Evolutionary conservation across 2,888 invertebrate genomes (phyloP), one percentile per base, ranked within the genome.

Genomic region (Cosmopolites sordidus): DNA sequence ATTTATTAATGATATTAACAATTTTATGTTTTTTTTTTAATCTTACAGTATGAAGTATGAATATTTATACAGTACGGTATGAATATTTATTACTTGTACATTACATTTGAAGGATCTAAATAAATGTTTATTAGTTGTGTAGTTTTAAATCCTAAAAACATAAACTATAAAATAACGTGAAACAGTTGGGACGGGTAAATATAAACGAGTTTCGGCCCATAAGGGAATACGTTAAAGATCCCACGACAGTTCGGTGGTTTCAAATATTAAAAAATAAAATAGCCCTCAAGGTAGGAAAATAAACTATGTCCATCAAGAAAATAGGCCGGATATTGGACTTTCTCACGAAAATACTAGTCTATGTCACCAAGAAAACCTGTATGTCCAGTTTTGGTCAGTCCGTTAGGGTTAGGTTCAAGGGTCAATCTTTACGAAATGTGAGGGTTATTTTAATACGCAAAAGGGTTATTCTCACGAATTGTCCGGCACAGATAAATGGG

Each of bases 301-400:
- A 53, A 40, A 50, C 40, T 56, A 56, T 48, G 56, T 46, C 51
- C 54, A 51, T 51, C 51, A 49, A 54, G 44, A 50, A 49, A 15
- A n/a, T 58, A 60, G 59, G 58, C 62, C 60, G 62, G 64, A 64
- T 63, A 66, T 63, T 59, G 58, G 51, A 39, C 60, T 64, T 66
- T 65, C 66, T 65, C 66, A 68, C 68, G 66, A 62, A 62, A 61
- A 50, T 55, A 52, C 49, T 54, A 50, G 61, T 58, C 48, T 64
- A 63, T 68, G 68, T 68, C 67, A 68, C 66, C 63, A 64, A 64
- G 62, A 62, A 64, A 68, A 68, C 68, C 64, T 64, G 70, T 66
- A 69, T 69, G 70, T 70, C 70, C 70, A 70, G 70, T 70, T 69
- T 62, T 69, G 70, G 70, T 69, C 70, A 70, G 70, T 70, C 69